Conservation (phyloP, 2,113 vertebrate species). For the Brachirus orientalis region DNA sequence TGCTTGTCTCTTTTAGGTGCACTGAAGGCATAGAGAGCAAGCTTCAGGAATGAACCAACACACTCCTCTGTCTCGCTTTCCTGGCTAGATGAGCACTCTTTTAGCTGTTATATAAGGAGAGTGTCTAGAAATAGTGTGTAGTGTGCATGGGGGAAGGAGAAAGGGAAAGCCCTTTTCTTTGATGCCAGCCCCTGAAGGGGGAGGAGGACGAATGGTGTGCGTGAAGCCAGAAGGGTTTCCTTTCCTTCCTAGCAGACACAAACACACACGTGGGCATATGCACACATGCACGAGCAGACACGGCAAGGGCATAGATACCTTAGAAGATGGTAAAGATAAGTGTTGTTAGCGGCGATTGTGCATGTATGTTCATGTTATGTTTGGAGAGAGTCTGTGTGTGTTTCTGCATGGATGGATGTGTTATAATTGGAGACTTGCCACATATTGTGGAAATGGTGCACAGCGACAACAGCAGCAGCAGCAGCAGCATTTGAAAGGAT, state of each 20-base stretch:
- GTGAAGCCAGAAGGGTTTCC: conserved; percentile 69
- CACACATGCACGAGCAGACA: neutral
- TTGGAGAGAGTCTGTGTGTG: neutral
- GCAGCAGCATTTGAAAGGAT: conserved; percentile 55
- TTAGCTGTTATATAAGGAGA: conserved; percentile 73
- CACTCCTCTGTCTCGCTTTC: conserved; percentile 71
- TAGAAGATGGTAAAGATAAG: conserved; percentile 1
- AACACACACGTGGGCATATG: neutral
- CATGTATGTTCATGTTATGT: too few species aligned
- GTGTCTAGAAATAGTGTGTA: conserved; percentile 70
- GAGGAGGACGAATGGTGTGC: neutral
- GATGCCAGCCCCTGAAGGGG: conserved; percentile 50
- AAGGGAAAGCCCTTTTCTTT: conserved; percentile 73
- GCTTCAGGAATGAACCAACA: conserved; percentile 72
- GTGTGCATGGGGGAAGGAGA: conserved; percentile 48
- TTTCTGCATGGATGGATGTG: conserved; percentile 1
- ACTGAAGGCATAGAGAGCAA: conserved; percentile 26
- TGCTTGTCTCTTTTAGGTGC: conserved; percentile 59
- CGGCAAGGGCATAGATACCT: conserved; percentile 21
- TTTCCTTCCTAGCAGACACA: conserved; percentile 38
- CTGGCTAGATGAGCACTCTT: conserved; percentile 66
- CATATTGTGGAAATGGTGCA: conserved; percentile 31
- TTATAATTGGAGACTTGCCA: conserved; percentile 7
- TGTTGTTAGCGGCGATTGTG: neutral
- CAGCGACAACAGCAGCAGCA: neutral